Evolutionary conservation across 2,797 vertebrate species (phyloP), one percentile per base, ranked within the genome.

Genomic region (Nasua narica): DNA sequence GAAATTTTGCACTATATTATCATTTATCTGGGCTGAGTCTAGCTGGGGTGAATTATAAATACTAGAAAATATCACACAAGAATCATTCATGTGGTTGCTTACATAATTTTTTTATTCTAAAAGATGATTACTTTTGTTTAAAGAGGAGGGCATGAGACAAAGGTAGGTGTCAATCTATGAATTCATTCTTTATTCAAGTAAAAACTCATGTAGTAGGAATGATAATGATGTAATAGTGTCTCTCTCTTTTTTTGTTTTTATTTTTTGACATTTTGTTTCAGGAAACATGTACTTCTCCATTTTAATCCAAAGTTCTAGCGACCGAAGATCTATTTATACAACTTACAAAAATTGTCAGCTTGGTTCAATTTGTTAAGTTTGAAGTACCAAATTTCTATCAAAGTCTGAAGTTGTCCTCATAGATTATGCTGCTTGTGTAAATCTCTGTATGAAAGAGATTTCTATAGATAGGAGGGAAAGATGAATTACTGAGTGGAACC

Each of bases 71-170:
- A 85, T 12, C 32, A 14, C 23, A 62, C 4, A 48, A 87, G 76
- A 92, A 93, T 40, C 40, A 69, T 58, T 1, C 15, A 29, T 54
- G 16, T 37, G 37, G n/a, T 78, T 95, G 50, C 40, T 83, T 70
- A 67, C 23, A 37, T 78, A 87, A 52, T 21, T 48, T 67, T 37
- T 97, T 97, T 97, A 94, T 96, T 97, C n/a, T 43, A 60, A 91
- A 79, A 54, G 32, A 12, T 54, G 14, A 56, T 92, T 92, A 78
- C 1, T 65, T 82, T 82, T 88, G 12, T 48, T 92, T 69, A 82
- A 94, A 74, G 58, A 48, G 58, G 56, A 79, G 27, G 12, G 23
- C 46, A 35, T 74, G 70, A 62, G 46, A 95, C 81, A 96, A 86
- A 87, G 5, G 7, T 5, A 48, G 65, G 52, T 94, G 58, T n/a